These are phyloP conservation scores for Aurelia aurita DNA, from an alignment of 30 jellyfish, hydroid and myxozoan species.

Conservation along the genomic window DNA sequence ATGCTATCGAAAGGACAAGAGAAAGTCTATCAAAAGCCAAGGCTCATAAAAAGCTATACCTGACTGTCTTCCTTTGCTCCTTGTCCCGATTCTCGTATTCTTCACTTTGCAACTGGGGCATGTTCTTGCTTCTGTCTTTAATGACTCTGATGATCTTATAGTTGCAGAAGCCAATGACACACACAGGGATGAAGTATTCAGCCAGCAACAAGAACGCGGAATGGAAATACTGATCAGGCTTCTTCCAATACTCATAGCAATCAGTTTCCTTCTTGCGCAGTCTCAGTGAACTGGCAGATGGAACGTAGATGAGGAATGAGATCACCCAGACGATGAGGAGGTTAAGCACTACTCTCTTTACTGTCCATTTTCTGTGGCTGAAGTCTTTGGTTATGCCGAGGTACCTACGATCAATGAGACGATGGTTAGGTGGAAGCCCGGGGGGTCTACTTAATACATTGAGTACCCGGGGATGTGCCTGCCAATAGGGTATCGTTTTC, in stretches of 20 bases:
- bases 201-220: not conserved
- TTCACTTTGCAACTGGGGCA: not conserved
- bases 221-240: not conserved
- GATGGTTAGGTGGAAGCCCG: not conserved
- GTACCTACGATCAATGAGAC: constrained; percentile 3
- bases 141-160: constrained; percentile 32
- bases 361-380: constrained; percentile 42
- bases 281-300: constrained; percentile 14
- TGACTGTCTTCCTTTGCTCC: constrained; percentile 52
- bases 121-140: not conserved
- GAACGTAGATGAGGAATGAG: constrained; percentile 40
- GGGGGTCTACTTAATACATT: no score
- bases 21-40: no score
- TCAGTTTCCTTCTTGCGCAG: not conserved
- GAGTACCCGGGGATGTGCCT: no score
- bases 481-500: no score
- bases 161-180: constrained; percentile 48
- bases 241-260: constrained; percentile 11
- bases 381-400: constrained; percentile 31
- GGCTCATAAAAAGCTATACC: no score
- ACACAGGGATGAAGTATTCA: constrained; percentile 47
- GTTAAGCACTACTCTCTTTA: constrained; percentile 14
- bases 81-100: constrained; percentile 12
- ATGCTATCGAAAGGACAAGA: no score
- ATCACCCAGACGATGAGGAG: constrained; percentile 32